Evolutionary conservation across 2,888 invertebrate species (phyloP).

Genomic region (Molorchus minor): DNA sequence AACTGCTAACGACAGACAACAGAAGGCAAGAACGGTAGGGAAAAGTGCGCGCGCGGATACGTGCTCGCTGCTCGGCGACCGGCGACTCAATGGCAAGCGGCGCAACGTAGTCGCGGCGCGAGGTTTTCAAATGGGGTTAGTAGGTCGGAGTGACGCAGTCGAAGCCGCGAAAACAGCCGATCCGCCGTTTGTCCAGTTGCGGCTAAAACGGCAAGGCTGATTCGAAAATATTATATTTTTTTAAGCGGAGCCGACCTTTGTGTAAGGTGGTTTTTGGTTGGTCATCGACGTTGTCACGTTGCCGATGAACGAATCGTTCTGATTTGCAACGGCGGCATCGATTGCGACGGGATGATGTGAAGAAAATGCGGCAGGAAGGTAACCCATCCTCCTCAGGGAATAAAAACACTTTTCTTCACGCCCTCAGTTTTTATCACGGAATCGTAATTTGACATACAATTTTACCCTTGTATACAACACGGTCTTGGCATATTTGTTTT

Average conservation of each 20-base stretch:
- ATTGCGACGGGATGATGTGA: too few species aligned
- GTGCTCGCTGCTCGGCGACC: slow-evolving; percentile 48
- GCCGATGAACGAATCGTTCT: too few species aligned
- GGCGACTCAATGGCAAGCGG: slow-evolving; percentile 60
- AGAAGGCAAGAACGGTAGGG: slow-evolving; percentile 22
- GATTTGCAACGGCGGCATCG: too few species aligned
- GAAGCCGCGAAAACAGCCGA: slow-evolving; percentile 73
- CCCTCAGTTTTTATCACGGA: too few species aligned
- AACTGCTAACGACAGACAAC: slow-evolving; percentile 33
- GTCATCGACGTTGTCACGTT: too few species aligned
- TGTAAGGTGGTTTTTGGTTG: slow-evolving; percentile 44
- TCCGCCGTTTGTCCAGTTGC: slow-evolving; percentile 63
- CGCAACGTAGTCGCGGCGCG: slow-evolving; percentile 55
- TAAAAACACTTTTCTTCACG: too few species aligned
- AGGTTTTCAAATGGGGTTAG: slow-evolving; percentile 73
- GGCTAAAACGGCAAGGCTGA: slow-evolving; percentile 48
- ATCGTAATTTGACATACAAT: too few species aligned
- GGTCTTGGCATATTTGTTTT: too few species aligned
- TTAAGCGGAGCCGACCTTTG: slow-evolving; percentile 47
- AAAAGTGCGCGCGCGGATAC: slow-evolving; percentile 31
- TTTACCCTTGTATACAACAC: too few species aligned
- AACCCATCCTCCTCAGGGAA: too few species aligned
- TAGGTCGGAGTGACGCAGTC: slow-evolving; percentile 73
- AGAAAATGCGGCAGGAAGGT: too few species aligned
- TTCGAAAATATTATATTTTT: slow-evolving; percentile 55